These are phyloP conservation scores for Galemys pyrenaicus DNA, from an alignment of 2,113 vertebrate genomes.

Conservation along the genomic window DNA sequence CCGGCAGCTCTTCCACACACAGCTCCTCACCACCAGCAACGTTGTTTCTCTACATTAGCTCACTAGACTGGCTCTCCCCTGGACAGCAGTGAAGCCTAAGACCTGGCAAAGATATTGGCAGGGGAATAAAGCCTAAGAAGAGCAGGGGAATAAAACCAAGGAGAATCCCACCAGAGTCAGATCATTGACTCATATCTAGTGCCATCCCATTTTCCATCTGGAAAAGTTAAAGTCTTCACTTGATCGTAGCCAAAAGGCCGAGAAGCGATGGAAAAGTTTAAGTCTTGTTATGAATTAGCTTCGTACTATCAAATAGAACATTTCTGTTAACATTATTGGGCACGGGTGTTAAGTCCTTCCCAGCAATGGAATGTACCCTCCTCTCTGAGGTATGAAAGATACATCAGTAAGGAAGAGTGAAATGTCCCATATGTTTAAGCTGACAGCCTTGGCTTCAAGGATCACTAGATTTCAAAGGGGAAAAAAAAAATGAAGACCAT, in stretches of 20 bases:
- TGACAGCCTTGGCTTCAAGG: constrained; percentile 22
- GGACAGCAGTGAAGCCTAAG: background rate
- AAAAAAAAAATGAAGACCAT: background rate
- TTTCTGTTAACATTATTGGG: constrained; percentile 28
- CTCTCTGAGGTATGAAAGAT: background rate
- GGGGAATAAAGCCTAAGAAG: too few species aligned
- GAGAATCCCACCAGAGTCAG: background rate
- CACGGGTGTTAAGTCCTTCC: background rate
- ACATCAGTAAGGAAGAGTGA: constrained; percentile 37
- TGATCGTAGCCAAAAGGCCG: too few species aligned
- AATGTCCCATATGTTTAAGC: background rate
- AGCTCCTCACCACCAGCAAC: background rate
- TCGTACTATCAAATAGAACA: background rate
- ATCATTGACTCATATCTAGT: background rate
- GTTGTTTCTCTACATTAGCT: background rate
- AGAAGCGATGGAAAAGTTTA: constrained; percentile 57
- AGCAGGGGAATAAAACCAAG: background rate
- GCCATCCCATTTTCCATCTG: constrained; percentile 33
- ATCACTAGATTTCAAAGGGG: constrained; percentile 57
- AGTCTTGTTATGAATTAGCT: constrained; percentile 28
- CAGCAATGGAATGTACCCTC: background rate
- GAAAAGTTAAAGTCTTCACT: constrained; percentile 54
- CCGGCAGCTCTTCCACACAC: accelerated
- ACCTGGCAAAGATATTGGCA: background rate
- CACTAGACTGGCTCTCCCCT: background rate